Percentiles rank a stretch among this genome's conserved stretches.
phyloP scores from a whole-genome alignment of 2,113 vertebrate genomes.

The Hymenochirus boettgeri region DNA sequence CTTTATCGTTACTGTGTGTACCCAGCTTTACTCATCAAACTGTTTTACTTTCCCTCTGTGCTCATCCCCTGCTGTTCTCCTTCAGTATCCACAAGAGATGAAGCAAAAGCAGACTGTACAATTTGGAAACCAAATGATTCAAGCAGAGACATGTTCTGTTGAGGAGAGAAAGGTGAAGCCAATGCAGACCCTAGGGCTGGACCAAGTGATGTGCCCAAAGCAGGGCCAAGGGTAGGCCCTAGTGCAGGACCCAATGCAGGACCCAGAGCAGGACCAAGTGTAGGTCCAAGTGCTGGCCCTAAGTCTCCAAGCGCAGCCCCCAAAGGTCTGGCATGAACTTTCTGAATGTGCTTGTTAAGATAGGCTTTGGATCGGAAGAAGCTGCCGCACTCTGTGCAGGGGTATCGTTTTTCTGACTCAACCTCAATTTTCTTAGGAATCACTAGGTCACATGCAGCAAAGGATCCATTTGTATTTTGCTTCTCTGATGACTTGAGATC shows the following conservation, averaged over 20 bases:
- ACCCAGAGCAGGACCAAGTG: slow-evolving; percentile 23
- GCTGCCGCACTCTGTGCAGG: slow-evolving; percentile 87
- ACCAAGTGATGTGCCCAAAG: slow-evolving; percentile 58
- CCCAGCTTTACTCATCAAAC: neutral
- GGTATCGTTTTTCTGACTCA: slow-evolving; percentile 90
- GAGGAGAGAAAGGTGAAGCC: slow-evolving; percentile 89
- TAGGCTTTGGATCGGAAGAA: slow-evolving; percentile 98
- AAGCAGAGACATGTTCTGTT: slow-evolving; percentile 98
- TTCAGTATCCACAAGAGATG: slow-evolving; percentile 89
- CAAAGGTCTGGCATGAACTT: slow-evolving; percentile 84
- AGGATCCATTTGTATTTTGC: slow-evolving; percentile 77
- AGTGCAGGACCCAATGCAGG: slow-evolving; percentile 20
- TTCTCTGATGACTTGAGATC: slow-evolving; percentile 91
- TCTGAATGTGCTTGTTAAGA: slow-evolving; percentile 97
- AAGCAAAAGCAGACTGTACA: slow-evolving; percentile 95
- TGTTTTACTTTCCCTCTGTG: slow-evolving; percentile 83
- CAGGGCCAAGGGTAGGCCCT: slow-evolving; percentile 18
- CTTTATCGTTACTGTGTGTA: too few species aligned
- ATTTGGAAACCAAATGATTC: slow-evolving; percentile 99
- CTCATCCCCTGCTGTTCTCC: slow-evolving; percentile 85
- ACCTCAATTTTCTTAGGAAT: slow-evolving; percentile 79
- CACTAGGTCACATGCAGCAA: slow-evolving; percentile 77
- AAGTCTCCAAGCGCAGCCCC: slow-evolving; percentile 77
- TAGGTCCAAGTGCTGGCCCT: slow-evolving; percentile 14
- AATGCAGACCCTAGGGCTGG: slow-evolving; percentile 33